Conservation (phyloP, 2,797 vertebrate genomes). For the Paratrypauchen microcephalus region DNA sequence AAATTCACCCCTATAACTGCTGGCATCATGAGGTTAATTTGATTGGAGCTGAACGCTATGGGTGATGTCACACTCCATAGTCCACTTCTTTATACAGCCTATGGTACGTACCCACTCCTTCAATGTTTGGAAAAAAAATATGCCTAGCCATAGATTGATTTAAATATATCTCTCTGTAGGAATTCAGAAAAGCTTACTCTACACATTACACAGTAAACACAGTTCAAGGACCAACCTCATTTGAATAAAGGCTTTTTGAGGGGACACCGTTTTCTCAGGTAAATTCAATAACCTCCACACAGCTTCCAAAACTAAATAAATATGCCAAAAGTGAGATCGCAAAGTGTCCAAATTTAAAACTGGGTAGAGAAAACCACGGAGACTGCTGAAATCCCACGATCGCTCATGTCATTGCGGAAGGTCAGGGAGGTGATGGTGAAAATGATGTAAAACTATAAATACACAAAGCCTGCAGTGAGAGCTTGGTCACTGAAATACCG, state of each 20-base stretch:
- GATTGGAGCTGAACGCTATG: too few relatives aligned
- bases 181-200: neutral
- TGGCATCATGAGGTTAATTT: too few relatives aligned
- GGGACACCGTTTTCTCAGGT: neutral
- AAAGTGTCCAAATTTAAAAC: slow-evolving; percentile 32
- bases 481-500: slow-evolving; percentile 54
- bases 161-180: neutral
- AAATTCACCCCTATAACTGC: too few relatives aligned
- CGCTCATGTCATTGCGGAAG: slow-evolving; percentile 47
- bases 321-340: neutral
- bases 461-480: slow-evolving; percentile 58
- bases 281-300: slow-evolving; percentile 1
- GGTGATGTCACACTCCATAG: too few relatives aligned
- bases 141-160: neutral
- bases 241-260: slow-evolving; percentile 1
- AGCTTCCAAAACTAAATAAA: neutral
- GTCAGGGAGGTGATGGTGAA: slow-evolving; percentile 55
- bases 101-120: neutral
- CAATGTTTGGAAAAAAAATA: neutral
- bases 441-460: slow-evolving; percentile 71
- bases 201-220: neutral
- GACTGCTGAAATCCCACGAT: slow-evolving; percentile 49
- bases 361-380: slow-evolving; percentile 37
- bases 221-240: neutral
- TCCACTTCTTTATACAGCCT: too few relatives aligned